Base-by-base conservation (phyloP, 2,113 vertebrate species). In the Xyrauchen texanus region DNA sequence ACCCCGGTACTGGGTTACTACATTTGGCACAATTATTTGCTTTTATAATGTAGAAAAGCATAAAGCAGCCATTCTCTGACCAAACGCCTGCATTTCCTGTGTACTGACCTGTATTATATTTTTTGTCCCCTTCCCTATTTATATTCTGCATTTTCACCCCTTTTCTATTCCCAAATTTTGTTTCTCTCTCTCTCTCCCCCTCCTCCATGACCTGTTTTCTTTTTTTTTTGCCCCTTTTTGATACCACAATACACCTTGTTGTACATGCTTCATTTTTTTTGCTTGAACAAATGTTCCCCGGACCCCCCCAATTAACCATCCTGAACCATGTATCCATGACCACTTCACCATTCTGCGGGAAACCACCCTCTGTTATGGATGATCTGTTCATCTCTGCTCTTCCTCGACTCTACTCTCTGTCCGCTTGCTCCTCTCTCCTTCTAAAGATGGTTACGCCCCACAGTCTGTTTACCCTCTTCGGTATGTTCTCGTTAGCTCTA, bases 101-200 rank as follows among this genome's bases (percentile, higher is more conserved):
- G 96, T 98, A 99, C 97, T 99, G 97, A 99, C 97, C 95, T 98
- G 93, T 98, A 95, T 96, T 97, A 98, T 96, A 97, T 97, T 97
- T 96, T 97, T 95, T 95, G 93, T 95, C 94, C 93, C 21, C 93
- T 95, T 94, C 93, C 89, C 93, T 93, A 91, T 94, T 94, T 93
- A 94, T 93, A 90, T 94, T 95, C 91, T 95, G 90, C 94, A 95
- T 96, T 95, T 94, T 91, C 21, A 34, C 21, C 21, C 94, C 93
- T 71, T 93, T 94, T 90, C 86, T 69, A 34, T 82, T 46, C 80
- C 89, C 93, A 90, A 93, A 89, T 85, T 74, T 91, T 91, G 90
- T 87, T 89, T 34, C 21, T 34, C 21, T 34, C 21, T 3, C 21
- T 34, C 21, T 3, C 1, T 34, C 21, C 88, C 89, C 84, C 65